A percentile compares a stretch with the other conserved stretches of the same genome.
phyloP scores from a whole-genome alignment of 1,140 invertebrate species.

The Drosophila repleta region DNA sequence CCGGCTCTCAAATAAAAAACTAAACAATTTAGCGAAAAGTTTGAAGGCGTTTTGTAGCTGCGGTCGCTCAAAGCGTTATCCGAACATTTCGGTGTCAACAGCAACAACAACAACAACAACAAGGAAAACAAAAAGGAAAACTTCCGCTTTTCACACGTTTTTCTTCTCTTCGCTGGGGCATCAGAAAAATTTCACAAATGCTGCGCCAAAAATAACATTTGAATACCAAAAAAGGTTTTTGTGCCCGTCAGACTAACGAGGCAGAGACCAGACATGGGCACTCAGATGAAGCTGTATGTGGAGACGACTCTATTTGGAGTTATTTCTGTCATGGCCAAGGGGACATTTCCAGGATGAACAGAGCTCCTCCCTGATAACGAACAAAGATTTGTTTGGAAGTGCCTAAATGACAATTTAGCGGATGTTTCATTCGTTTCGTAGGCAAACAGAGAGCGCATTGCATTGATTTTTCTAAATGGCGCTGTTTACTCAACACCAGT shows the following conservation, averaged over 20 bases:
- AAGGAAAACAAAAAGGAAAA: too few species aligned
- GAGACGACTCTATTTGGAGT: slow-evolving; percentile 60
- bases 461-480: slow-evolving; percentile 69
- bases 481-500: slow-evolving; percentile 51
- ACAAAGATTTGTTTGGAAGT: slow-evolving; percentile 54
- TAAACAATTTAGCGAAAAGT: slow-evolving; percentile 51
- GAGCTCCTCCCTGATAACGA: not conserved
- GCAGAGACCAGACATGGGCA: not conserved
- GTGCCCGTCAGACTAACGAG: slow-evolving; percentile 58
- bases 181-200: slow-evolving; percentile 57
- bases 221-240: slow-evolving; percentile 75
- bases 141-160: slow-evolving; percentile 74
- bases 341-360: slow-evolving; percentile 2
- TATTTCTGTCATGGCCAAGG: slow-evolving; percentile 42
- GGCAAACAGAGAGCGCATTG: slow-evolving; percentile 43
- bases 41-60: slow-evolving; percentile 55
- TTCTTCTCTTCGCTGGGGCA: slow-evolving; percentile 16
- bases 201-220: slow-evolving; percentile 75
- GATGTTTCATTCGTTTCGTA: slow-evolving; percentile 31
- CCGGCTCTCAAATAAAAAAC: slow-evolving; percentile 38
- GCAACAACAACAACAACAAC: slow-evolving; percentile 25
- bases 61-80: slow-evolving; percentile 44
- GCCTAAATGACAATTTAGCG: slow-evolving; percentile 68
- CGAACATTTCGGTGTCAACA: slow-evolving; percentile 44
- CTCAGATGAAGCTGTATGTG: slow-evolving; percentile 40